Evolutionary conservation across 2,113 vertebrate genomes (phyloP).

Genomic region (Callorhinus ursinus): DNA sequence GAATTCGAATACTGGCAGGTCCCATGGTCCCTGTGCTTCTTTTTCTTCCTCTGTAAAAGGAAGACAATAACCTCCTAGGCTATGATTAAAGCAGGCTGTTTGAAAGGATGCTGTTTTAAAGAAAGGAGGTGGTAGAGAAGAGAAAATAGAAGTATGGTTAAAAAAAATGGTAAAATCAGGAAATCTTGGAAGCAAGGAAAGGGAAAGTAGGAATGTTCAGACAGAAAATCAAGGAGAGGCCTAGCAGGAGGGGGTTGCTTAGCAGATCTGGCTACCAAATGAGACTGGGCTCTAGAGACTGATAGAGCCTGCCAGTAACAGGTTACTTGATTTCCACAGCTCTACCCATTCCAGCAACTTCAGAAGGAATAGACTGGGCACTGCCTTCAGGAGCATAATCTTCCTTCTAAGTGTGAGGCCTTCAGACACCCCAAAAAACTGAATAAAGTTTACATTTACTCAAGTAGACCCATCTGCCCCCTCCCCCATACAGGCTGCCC

Average conservation of each 20-base stretch:
- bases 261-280: background rate
- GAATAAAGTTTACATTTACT: background rate
- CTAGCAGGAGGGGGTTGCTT: background rate
- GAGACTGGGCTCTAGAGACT: background rate
- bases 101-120: background rate
- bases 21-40: background rate
- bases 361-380: background rate
- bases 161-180: background rate
- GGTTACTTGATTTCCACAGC: background rate
- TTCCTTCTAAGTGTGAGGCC: background rate
- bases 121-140: background rate
- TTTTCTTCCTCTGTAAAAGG: background rate
- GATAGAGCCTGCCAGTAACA: background rate
- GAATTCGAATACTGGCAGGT: background rate
- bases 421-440: background rate
- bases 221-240: background rate
- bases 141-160: background rate
- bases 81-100: background rate
- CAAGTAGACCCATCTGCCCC: background rate
- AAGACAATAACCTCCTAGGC: background rate
- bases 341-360: background rate
- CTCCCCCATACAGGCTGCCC: background rate
- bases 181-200: background rate
- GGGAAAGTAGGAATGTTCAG: background rate
- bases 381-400: background rate